Percentiles rank a stretch among this genome's conserved stretches.
phyloP scores from a whole-genome alignment of 2,113 vertebrate species.

The Lethenteron reissneri region DNA sequence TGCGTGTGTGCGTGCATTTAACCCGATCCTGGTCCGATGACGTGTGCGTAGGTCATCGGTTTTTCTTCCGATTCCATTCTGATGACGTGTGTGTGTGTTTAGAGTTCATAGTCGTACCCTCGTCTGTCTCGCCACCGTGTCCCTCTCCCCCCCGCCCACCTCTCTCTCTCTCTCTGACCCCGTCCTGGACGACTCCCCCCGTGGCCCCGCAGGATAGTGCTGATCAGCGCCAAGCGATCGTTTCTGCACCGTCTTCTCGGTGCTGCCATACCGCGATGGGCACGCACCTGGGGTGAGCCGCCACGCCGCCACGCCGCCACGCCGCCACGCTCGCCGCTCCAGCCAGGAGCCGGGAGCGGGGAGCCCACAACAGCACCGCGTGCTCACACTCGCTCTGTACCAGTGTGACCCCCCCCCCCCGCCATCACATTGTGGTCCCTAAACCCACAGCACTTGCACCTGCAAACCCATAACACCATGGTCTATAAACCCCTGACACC shows the following conservation, averaged over 20 bases:
- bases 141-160: no score
- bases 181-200: neutral
- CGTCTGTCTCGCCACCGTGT: neutral
- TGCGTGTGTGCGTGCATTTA: no score
- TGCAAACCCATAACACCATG: no score
- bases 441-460: no score
- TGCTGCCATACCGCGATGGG: conserved; percentile 74
- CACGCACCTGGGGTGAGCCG: conserved; percentile 47
- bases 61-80: no score
- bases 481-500: no score
- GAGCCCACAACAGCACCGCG: no score
- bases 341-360: neutral
- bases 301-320: neutral
- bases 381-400: no score
- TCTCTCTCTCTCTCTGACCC: no score
- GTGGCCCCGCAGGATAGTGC: conserved; percentile 40
- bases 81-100: neutral
- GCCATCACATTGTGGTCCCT: conserved; percentile 7
- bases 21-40: no score
- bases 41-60: no score
- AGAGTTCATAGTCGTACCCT: neutral
- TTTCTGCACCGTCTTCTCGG: conserved; percentile 71
- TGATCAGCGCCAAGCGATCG: conserved; percentile 77
- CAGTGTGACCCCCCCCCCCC: conserved; percentile 4
- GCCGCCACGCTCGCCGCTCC: neutral